These are phyloP conservation scores for Dermatophagoides farinae DNA, from an alignment of 1,140 invertebrate species.

Conservation along the genomic window DNA sequence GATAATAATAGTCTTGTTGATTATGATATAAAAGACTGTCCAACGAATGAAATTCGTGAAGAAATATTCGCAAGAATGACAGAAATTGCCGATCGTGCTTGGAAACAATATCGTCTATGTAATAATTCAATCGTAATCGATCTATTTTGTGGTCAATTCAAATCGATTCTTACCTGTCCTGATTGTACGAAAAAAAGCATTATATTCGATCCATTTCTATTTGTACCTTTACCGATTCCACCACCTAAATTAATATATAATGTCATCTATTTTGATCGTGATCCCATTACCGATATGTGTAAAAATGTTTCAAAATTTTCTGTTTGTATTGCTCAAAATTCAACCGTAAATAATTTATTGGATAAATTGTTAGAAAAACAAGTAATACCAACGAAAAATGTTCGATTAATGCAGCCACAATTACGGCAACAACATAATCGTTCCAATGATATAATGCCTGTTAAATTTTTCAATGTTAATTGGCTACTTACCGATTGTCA, in stretches of 20 bases:
- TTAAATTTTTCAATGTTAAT: background rate
- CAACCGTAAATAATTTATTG: constrained; percentile 25
- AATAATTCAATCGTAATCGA: constrained; percentile 26
- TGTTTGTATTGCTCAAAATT: constrained; percentile 20
- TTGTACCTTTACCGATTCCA: constrained; percentile 29
- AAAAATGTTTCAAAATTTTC: constrained; percentile 21
- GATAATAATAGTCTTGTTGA: constrained; percentile 4
- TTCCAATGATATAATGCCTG: background rate
- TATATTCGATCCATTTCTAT: constrained; percentile 32
- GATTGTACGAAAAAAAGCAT: constrained; percentile 31
- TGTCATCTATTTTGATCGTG: constrained; percentile 27
- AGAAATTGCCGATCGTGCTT: constrained; percentile 22
- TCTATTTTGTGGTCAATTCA: constrained; percentile 31
- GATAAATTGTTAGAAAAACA: constrained; percentile 24
- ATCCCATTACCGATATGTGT: constrained; percentile 17
- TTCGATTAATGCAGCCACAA: background rate
- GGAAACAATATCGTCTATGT: constrained; percentile 22
- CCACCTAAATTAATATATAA: constrained; percentile 20
- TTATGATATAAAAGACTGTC: constrained; percentile 16
- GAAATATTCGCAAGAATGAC: constrained; percentile 10
- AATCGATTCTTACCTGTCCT: constrained; percentile 31
- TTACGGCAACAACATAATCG: background rate
- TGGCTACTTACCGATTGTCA: background rate
- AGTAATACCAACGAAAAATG: constrained; percentile 3
- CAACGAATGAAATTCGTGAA: constrained; percentile 11